Evolutionary conservation across 2,888 invertebrate species (phyloP).

Genomic region (Antheraea yamamai): DNA sequence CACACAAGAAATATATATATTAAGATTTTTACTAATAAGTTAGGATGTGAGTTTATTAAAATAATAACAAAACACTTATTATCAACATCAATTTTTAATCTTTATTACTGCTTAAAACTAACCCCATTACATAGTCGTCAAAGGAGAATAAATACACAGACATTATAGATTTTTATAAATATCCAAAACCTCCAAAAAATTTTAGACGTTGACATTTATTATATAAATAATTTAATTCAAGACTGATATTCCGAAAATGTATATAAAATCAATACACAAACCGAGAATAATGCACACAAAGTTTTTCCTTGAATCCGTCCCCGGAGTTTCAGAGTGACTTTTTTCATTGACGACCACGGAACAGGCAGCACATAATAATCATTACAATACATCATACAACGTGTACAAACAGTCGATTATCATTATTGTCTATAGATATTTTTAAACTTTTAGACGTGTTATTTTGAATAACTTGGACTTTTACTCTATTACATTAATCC

Average conservation of each 20-base stretch:
- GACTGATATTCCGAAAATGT: not conserved
- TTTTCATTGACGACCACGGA: conserved; percentile 28
- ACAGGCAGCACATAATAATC: conserved; percentile 1
- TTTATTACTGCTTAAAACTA: conserved; percentile 37
- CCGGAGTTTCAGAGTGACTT: not conserved
- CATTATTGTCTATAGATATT: conserved; percentile 22
- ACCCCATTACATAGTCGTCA: conserved; percentile 17
- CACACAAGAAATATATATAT: too few species aligned
- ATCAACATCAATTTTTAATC: conserved; percentile 22
- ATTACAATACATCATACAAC: conserved; percentile 19
- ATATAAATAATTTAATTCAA: not conserved
- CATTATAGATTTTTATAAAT: not conserved
- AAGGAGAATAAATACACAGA: not conserved
- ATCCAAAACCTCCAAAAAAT: not conserved
- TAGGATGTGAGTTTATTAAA: not conserved
- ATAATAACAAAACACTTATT: conserved; percentile 8
- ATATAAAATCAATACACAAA: not conserved
- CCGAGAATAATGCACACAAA: not conserved
- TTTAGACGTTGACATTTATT: not conserved
- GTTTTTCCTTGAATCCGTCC: not conserved
- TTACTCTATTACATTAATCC: not conserved
- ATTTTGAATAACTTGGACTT: not conserved
- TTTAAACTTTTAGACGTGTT: conserved; percentile 4
- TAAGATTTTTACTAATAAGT: not conserved
- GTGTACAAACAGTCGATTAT: conserved; percentile 20